Evolutionary conservation across 2,888 invertebrate genomes (phyloP).

Genomic region (Cephus spinipes): DNA sequence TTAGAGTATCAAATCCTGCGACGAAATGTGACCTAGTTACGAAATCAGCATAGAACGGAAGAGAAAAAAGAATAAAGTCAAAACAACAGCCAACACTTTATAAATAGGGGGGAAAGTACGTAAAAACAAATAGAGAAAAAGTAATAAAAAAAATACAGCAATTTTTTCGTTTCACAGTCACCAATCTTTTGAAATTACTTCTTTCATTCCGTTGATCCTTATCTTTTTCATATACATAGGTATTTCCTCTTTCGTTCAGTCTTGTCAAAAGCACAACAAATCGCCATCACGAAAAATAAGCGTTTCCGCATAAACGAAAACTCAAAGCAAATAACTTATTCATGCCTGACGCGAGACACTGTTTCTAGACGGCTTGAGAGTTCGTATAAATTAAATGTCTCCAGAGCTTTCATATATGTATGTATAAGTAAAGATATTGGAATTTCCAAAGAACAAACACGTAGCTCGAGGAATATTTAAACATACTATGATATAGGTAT

Average conservation of each 20-base stretch:
- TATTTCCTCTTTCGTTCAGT: neutral
- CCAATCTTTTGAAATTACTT: neutral
- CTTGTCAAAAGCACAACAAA: neutral
- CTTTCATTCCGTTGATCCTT: neutral
- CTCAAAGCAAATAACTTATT: neutral
- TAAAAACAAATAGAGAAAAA: neutral
- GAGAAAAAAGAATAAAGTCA: neutral
- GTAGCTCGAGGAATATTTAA: neutral
- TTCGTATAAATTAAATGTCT: neutral
- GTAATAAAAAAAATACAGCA: neutral
- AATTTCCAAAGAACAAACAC: neutral
- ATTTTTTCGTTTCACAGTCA: neutral
- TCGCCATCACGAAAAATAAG: neutral
- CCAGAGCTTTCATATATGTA: neutral
- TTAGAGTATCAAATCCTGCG: neutral
- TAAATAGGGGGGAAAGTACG: neutral
- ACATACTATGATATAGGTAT: neutral
- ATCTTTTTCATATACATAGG: neutral
- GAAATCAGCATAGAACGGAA: neutral
- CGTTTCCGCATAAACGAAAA: too few relatives aligned
- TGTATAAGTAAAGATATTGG: neutral
- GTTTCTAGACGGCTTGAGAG: neutral
- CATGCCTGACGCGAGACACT: neutral
- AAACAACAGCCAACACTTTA: neutral
- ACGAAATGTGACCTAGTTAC: neutral